Base-by-base conservation (phyloP, 2,888 invertebrate species). In the Rotaria macrura region DNA sequence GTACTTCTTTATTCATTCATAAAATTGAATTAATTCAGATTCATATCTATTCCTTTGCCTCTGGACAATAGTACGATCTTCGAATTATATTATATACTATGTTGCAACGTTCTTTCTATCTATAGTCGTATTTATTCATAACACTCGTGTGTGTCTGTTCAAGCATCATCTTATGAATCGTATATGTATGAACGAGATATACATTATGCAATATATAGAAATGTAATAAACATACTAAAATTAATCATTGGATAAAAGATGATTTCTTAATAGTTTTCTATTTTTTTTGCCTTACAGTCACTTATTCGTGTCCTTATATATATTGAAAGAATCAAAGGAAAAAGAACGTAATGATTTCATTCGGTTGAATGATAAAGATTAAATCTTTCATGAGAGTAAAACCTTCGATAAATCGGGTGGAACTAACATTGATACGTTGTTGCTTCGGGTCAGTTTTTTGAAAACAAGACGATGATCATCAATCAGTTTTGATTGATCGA, bases 201-300 rank as follows among this genome's bases (percentile, higher is more conserved):
- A 34, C 38, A 65, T 65, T 65, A 65, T 65, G 65, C 65, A 65
- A 65, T n/a, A n/a, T n/a, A n/a, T 34, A 65, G 34, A 34, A 65
- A 65, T 65, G 65, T 34, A 65, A 29, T 65, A 65, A 65, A 65
- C 34, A 65, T 65, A 65, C 34, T 17, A 34, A 34, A 65, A 65
- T 65, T 29, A 65, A 65, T 65, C 65, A 65, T 65, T 65, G 34
- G 34, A 20, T 34, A 34, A 65, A 29, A 25, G n/a, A 65, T 65
- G 65, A 65, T 65, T 65, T 65, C 65, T 65, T 65, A 65, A 65
- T 65, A 65, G 65, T 65, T 65, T 34, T 65, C 65, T 65, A n/a
- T n/a, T n/a, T n/a, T n/a, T n/a, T n/a, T n/a, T n/a, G n/a, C n/a
- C n/a, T n/a, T 34, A 5, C 6, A 34, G 29, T 65, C 65, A 6